These are phyloP conservation scores for Drosophila vallismaia DNA, from an alignment of 2,888 invertebrate species.

Conservation along the genomic window DNA sequence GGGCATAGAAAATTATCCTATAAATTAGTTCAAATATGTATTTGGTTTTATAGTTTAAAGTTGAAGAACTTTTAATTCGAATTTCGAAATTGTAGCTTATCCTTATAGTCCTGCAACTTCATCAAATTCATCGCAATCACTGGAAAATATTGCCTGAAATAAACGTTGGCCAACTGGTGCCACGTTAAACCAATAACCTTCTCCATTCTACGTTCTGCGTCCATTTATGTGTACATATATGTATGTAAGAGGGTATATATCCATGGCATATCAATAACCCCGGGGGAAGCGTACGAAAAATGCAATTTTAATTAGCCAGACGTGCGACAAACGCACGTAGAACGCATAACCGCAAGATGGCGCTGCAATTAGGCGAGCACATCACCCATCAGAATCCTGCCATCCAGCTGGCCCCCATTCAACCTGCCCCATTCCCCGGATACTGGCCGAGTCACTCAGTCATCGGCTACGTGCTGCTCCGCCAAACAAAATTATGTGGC, in stretches of 20 bases:
- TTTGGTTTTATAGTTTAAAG: too few relatives aligned
- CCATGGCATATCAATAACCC: slow-evolving; percentile 48
- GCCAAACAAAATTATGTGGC: slow-evolving; percentile 76
- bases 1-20: not conserved
- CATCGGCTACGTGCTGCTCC: slow-evolving; percentile 62
- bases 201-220: not conserved
- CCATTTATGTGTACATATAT: slow-evolving; percentile 3
- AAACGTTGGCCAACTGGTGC: slow-evolving; percentile 35
- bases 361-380: slow-evolving; percentile 69
- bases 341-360: slow-evolving; percentile 74
- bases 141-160: slow-evolving; percentile 3
- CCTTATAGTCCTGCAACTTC: slow-evolving; percentile 9
- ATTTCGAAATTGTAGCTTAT: too few relatives aligned
- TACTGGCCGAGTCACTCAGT: slow-evolving; percentile 37
- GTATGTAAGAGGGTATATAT: slow-evolving; percentile 10
- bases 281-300: slow-evolving; percentile 52
- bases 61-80: too few relatives aligned
- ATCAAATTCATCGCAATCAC: slow-evolving; percentile 23
- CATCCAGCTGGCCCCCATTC: too few relatives aligned
- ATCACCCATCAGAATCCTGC: slow-evolving; percentile 27
- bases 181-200: slow-evolving; percentile 25
- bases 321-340: slow-evolving; percentile 73
- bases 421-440: slow-evolving; percentile 1
- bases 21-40: not conserved
- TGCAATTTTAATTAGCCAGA: slow-evolving; percentile 75